Evolutionary conservation across 1,140 invertebrate species (phyloP).

Genomic region (Leptonema lineaticorne): DNA sequence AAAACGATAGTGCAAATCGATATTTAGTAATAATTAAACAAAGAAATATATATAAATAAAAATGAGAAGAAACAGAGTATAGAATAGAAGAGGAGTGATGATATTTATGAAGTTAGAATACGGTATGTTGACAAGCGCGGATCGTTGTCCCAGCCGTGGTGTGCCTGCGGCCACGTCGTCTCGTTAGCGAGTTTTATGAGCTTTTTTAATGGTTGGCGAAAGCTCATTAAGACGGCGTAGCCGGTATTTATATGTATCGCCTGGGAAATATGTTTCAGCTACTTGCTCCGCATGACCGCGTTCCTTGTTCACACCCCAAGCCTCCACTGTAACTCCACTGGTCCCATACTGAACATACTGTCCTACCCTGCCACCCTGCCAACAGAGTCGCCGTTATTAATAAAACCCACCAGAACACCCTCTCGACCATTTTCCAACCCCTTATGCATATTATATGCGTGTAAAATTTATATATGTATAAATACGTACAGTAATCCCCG

Average conservation of each 20-base stretch:
- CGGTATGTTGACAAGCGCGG: background rate
- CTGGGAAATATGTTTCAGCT: constrained; percentile 38
- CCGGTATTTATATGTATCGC: constrained; percentile 41
- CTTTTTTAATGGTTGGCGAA: constrained; percentile 41
- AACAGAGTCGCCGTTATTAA: too few species aligned
- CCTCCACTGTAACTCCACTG: background rate
- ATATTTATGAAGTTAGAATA: background rate
- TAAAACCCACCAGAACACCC: too few species aligned
- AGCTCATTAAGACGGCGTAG: constrained; percentile 41
- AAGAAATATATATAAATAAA: too few species aligned
- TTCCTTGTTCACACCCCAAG: constrained; percentile 17
- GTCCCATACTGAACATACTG: background rate
- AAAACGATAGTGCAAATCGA: too few species aligned
- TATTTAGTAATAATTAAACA: too few species aligned
- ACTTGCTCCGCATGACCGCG: constrained; percentile 23
- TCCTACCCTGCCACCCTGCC: background rate
- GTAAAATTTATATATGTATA: too few species aligned
- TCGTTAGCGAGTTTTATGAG: constrained; percentile 42
- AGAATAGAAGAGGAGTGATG: background rate
- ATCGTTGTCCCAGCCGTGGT: constrained; percentile 7
- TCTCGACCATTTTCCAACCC: background rate
- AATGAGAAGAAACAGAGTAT: too few species aligned
- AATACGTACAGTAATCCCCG: too few species aligned
- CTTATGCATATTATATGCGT: too few species aligned
- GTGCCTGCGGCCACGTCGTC: constrained; percentile 34